Evolutionary conservation across 1,140 invertebrate genomes (phyloP), one percentile per base, ranked within the genome.

Genomic region (Drosophila nigromelanica): DNA sequence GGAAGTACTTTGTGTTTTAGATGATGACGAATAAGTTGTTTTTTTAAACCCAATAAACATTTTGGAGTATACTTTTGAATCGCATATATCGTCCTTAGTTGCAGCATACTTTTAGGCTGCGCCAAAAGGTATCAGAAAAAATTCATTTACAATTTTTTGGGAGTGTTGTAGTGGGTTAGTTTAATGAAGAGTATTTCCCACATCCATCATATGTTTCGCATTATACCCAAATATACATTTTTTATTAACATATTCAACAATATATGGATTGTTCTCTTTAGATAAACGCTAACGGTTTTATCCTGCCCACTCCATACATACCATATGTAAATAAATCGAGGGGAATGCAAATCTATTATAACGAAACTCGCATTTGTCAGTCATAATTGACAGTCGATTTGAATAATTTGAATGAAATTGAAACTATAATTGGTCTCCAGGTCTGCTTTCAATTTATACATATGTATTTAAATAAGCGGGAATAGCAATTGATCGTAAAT

Each of bases 301-400:
- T 30, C 7, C 27, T 12, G 3, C 0, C 11, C 11, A 18, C 4
- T 18, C 5, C 0, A 35, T 11, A 21, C 3, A 21, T 33, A 62
- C 58, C 3, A n/a, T 33, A 62, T 71, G 15, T 2, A 51, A 37
- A 42, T 35, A 11, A 39, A n/a, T 12, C 6, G 7, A 5, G 12
- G 30, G 4, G 47, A 51, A 60, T 73, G 67, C 33, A 78, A 81
- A 66, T 78, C 5, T 37, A 47, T 33, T 37, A 2, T 1, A 5
- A 42, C 62, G 51, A 60, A 67, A 76, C 18, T 39, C 47, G 40
- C 18, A 50, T 55, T 58, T 66, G 42, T 45, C 40, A 68, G 73
- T 50, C 62, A 72, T 85, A 85, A 86, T 52, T 85, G 51, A 50
- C 70, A 60, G 60, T 66, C 47, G 30, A 59, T 68, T 68, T 73